Conservation (phyloP, 2,888 invertebrate genomes). For the Drosophila setosimentum region DNA sequence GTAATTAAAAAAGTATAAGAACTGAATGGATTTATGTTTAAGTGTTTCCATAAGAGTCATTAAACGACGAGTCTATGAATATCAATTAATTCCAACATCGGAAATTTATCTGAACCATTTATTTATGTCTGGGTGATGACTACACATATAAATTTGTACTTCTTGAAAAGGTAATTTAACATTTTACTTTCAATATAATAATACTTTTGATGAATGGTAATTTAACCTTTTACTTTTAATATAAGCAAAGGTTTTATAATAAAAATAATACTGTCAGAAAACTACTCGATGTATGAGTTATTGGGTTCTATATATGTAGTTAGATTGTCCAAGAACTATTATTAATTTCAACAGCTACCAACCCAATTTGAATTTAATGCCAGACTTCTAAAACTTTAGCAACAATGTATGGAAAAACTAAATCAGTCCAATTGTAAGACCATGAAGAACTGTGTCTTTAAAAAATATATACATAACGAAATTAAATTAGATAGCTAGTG, state of each 20-base stretch:
- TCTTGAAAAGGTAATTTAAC: too few relatives aligned
- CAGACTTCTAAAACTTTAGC: background rate
- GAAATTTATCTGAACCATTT: background rate
- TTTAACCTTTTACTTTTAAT: background rate
- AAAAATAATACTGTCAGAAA: background rate
- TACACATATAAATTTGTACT: background rate
- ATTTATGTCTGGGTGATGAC: background rate
- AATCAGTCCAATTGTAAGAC: background rate
- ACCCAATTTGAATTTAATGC: background rate
- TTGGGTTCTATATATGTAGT: background rate
- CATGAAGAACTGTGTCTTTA: background rate
- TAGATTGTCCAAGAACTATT: background rate
- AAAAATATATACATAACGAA: background rate
- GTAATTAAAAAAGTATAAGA: background rate
- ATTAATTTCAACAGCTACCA: background rate
- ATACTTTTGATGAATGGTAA: background rate
- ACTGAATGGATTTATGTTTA: background rate
- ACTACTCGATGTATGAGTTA: background rate
- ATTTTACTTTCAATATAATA: background rate
- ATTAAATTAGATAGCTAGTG: background rate
- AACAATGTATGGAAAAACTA: background rate
- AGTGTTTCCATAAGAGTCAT: background rate
- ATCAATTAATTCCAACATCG: background rate
- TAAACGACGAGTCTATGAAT: background rate
- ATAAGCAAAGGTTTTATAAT: background rate